Evolutionary conservation across 2,113 vertebrate species (phyloP), one percentile per base, ranked within the genome.

Genomic region (Hippocampus barbouri): DNA sequence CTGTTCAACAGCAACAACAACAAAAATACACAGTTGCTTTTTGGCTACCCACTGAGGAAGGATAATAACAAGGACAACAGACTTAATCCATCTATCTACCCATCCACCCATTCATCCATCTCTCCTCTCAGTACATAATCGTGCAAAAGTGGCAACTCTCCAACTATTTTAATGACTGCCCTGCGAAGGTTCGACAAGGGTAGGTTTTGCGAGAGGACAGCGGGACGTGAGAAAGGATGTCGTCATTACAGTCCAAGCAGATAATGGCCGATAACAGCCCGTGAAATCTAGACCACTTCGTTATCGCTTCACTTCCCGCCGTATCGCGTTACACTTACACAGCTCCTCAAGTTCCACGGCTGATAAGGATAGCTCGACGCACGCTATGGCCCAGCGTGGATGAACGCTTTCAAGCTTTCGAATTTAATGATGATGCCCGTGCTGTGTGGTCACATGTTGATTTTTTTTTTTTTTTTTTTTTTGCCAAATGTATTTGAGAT

Each of bases 211-310:
- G 70, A 70, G 2, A 54, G 74, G 53, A 51, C 49, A 74, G 1
- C 18, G 74, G 69, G 74, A 79, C 74, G 67, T 63, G 47, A 76
- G 69, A 66, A 68, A 82, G 70, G 75, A 76, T 68, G 66, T 66
- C 59, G 83, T 85, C 82, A 87, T 89, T 88, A 81, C 82, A 78
- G 67, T 53, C 9, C 8, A 20, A 61, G 80, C 40, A 59, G 83
- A 85, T 84, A 84, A 84, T 78, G 62, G 80, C 82, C 77, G 83
- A 77, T 79, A 74, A 69, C 79, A 72, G 12, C 51, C 70, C 49
- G 75, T 87, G 87, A 88, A 89, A 90, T 88, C 86, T 85, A 87
- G 82, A 85, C 71, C 30, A 40, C 77, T 84, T 78, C 21, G 79
- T 78, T 82, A 78, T 83, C 86, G 78, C 69, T 68, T 69, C 41